Base-by-base conservation (phyloP, 1,140 invertebrate genomes). In the Sycophaga agraensis region DNA sequence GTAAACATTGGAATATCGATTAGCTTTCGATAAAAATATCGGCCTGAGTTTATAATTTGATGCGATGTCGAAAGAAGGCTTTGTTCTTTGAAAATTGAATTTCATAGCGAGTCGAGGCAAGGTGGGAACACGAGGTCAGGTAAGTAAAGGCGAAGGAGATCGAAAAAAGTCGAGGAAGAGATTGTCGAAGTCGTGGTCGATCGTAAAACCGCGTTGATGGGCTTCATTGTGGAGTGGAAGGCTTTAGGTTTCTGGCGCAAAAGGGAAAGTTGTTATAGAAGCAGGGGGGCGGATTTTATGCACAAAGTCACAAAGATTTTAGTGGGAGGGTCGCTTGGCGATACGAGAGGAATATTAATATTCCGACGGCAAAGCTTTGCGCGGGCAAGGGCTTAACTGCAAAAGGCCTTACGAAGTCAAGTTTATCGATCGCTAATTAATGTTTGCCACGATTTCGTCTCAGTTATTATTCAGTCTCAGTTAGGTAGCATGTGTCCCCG, bases 11-110 rank as follows among this genome's bases (percentile, higher is more conserved):
- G 57, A 40, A 51, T 51, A 50, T 50, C 22, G 48, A 59, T 59
- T 51, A 51, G 26, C 48, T 43, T 35, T n/a, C 21, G 37, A 42
- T 59, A 43, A 42, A 59, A 59, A 59, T 59, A 59, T 56, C 11
- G 43, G 21, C 7, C 21, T 22, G 40, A 4, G 4, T 12, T 17
- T 40, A 53, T 34, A 39, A 53, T 5, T 16, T 39, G 21, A 5
- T 17, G 24, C 22, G n/a, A 9, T 24, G 16, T 11, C 14, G 14
- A n/a, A 55, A 43, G 16, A 21, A 9, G 19, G 4, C 45, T 40
- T 59, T 51, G 37, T 59, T 51, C 46, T 51, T 43, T 43, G 26
- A 12, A 43, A 51, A 59, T 60, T 31, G 26, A 53, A 35, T 35
- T 51, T 51, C 48, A 9, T 19, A 49, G 28, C 24, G n/a, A 40